Conservation (phyloP, 2,797 vertebrate genomes). For the Urocyon cinereoargenteus region DNA sequence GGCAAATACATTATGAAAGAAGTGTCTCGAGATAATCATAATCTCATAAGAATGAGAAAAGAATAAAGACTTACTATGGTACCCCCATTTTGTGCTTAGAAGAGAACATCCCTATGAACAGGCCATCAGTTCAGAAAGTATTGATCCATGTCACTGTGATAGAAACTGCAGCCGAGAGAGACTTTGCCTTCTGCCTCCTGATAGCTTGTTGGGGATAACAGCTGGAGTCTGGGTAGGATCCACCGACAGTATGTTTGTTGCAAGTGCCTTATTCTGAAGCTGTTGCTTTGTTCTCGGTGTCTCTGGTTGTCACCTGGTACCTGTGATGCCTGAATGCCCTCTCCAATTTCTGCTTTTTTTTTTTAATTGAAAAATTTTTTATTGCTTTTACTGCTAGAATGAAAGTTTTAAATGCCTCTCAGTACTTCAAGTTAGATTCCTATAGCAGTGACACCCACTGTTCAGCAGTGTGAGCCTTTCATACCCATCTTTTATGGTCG, state of each 20-base stretch:
- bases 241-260: not conserved
- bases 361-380: not conserved
- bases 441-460: not conserved
- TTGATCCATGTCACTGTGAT: not conserved
- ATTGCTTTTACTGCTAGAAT: not conserved
- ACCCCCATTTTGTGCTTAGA: not conserved
- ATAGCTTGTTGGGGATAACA: not conserved
- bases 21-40: not conserved
- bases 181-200: not conserved
- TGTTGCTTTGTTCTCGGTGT: not conserved
- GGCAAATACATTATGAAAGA: slow-evolving; percentile 16
- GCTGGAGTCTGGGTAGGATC: not conserved
- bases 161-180: not conserved
- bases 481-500: not conserved
- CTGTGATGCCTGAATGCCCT: not conserved
- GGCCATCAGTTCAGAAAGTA: not conserved
- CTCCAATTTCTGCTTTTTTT: not conserved
- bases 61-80: not conserved
- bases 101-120: not conserved
- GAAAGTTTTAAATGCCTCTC: not conserved
- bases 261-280: not conserved
- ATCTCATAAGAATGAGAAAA: not conserved
- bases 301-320: not conserved
- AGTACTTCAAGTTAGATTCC: not conserved
- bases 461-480: not conserved